Evolutionary conservation across 2,113 vertebrate genomes (phyloP).

Genomic region (Porphyrio hochstetteri): DNA sequence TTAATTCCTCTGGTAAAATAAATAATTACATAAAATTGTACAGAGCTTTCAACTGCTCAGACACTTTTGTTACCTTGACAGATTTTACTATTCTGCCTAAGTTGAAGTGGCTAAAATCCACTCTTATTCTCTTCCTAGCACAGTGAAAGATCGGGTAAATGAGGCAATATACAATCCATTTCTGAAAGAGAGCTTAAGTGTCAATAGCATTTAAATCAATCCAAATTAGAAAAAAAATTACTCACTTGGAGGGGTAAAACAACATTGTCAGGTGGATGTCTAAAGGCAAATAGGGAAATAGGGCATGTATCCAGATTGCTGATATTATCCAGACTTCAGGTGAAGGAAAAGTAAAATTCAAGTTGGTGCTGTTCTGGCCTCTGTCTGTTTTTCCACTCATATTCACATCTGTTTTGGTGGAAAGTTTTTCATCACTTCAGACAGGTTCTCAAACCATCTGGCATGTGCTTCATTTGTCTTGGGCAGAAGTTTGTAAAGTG

Average conservation of each 20-base stretch:
- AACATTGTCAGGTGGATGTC: neutral
- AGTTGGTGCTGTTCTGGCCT: neutral
- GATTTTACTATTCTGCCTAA: neutral
- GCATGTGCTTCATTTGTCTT: neutral
- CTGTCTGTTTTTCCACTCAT: neutral
- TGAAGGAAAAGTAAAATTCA: neutral
- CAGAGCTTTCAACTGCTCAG: rapidly evolving
- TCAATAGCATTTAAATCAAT: neutral
- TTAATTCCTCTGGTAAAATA: neutral
- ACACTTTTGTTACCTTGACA: neutral
- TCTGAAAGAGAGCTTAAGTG: neutral
- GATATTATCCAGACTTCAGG: neutral
- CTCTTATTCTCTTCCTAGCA: neutral
- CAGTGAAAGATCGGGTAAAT: neutral
- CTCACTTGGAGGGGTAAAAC: neutral
- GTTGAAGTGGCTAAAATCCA: neutral
- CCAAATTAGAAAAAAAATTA: neutral
- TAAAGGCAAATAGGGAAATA: neutral
- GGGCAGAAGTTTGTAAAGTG: neutral
- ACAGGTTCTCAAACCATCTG: neutral
- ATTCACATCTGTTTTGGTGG: neutral
- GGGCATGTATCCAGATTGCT: neutral
- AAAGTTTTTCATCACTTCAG: neutral
- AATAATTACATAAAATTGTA: neutral
- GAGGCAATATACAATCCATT: neutral